A percentile compares a stretch with the other conserved stretches of the same genome.
Conservation (phyloP, 2,888 invertebrate genomes). For the Eupithecia inturbata region DNA sequence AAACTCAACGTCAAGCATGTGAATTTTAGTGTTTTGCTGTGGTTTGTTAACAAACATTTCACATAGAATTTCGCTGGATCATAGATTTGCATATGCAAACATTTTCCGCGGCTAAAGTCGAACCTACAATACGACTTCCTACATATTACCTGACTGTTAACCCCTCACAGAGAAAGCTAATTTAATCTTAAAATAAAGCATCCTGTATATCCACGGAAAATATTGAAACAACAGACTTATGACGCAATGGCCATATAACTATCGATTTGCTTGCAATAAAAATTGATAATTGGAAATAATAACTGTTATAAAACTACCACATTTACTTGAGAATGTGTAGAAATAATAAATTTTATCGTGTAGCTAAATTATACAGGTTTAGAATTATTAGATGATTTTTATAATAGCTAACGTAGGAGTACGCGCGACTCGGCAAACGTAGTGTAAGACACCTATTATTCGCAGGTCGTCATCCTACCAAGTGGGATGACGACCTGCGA, state of each 20-base stretch:
- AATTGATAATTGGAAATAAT: slow-evolving; percentile 23
- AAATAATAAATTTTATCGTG: not conserved
- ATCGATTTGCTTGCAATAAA: slow-evolving; percentile 20
- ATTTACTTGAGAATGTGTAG: not conserved
- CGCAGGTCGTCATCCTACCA: too few relatives aligned
- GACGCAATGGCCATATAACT: slow-evolving; percentile 19
- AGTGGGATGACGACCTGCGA: too few relatives aligned
- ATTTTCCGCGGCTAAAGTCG: not conserved
- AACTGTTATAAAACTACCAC: not conserved
- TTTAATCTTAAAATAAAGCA: not conserved
- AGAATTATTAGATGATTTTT: not conserved
- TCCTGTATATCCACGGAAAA: slow-evolving; percentile 16
- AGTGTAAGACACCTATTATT: too few relatives aligned
- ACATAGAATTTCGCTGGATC: not conserved
- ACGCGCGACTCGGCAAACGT: too few relatives aligned
- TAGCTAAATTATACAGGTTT: not conserved
- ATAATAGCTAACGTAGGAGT: not conserved
- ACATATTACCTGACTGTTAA: not conserved
- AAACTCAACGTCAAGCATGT: not conserved
- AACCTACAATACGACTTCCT: not conserved
- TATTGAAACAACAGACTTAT: slow-evolving; percentile 20
- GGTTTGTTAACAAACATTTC: not conserved
- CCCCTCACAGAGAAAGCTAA: not conserved
- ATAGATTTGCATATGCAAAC: not conserved
- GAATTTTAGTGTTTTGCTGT: not conserved